These are phyloP conservation scores for Rhodinocichla rosea DNA, from an alignment of 2,113 vertebrate species.

Conservation along the genomic window DNA sequence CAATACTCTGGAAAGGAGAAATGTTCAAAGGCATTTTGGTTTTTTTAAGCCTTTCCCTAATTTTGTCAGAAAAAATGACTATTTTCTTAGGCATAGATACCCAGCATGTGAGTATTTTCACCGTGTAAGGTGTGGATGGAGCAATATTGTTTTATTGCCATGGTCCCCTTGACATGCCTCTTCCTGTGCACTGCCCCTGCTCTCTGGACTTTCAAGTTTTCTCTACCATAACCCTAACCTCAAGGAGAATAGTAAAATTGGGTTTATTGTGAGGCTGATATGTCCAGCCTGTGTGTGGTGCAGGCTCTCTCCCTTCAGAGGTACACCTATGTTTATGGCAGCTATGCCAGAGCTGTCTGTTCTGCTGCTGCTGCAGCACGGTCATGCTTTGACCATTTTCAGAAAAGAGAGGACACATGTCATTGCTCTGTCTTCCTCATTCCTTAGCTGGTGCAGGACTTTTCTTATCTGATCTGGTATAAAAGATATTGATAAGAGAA, in stretches of 20 bases:
- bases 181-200: not conserved
- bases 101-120: not conserved
- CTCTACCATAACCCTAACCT: not conserved
- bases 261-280: not conserved
- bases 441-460: not conserved
- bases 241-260: not conserved
- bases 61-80: not conserved
- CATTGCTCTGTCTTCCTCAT: not conserved
- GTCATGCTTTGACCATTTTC: not conserved
- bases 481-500: not conserved
- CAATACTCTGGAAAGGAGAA: too few relatives aligned
- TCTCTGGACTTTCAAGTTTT: not conserved
- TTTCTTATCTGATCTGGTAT: not conserved
- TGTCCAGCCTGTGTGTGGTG: not conserved
- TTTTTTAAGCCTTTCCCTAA: not conserved
- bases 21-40: not conserved
- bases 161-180: not conserved
- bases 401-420: not conserved
- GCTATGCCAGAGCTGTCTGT: not conserved
- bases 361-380: accelerated
- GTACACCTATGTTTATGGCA: not conserved
- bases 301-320: not conserved
- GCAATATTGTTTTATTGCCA: not conserved
- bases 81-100: not conserved
- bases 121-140: too few relatives aligned